phyloP scores from a whole-genome alignment of 2,888 invertebrate genomes.

The Oegoconia quadripuncta region DNA sequence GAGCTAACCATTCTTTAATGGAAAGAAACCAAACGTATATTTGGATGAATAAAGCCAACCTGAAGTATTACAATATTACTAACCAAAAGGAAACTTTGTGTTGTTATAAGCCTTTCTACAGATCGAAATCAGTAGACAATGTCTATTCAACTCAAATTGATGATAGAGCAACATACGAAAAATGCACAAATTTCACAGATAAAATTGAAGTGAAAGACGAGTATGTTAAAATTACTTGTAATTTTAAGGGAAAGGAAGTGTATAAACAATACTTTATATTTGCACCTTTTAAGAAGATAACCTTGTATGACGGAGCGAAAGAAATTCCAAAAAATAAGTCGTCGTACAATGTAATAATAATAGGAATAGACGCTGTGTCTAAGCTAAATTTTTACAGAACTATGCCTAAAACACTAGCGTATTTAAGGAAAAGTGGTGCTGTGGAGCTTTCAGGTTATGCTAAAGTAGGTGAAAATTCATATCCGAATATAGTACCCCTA shows the following conservation, averaged over 20 bases:
- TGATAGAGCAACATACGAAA: slow-evolving; percentile 50
- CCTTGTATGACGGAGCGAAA: slow-evolving; percentile 13
- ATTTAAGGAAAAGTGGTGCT: slow-evolving; percentile 78
- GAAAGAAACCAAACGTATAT: slow-evolving; percentile 74
- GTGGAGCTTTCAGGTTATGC: slow-evolving; percentile 92
- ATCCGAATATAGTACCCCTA: slow-evolving; percentile 90
- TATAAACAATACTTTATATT: slow-evolving; percentile 84
- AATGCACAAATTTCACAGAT: slow-evolving; percentile 61
- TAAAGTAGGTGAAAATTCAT: slow-evolving; percentile 95
- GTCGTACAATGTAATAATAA: slow-evolving; percentile 83
- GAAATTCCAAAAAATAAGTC: slow-evolving; percentile 13
- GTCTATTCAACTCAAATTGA: slow-evolving; percentile 48
- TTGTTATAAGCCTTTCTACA: slow-evolving; percentile 77
- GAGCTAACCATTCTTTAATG: slow-evolving; percentile 52
- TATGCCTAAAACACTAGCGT: slow-evolving; percentile 84
- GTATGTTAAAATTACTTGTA: slow-evolving; percentile 82
- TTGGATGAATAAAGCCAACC: slow-evolving; percentile 63
- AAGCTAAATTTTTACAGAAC: slow-evolving; percentile 89
- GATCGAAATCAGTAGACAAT: slow-evolving; percentile 49
- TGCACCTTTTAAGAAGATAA: slow-evolving; percentile 55
- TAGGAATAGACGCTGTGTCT: slow-evolving; percentile 91
- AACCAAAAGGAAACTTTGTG: slow-evolving; percentile 60
- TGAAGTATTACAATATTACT: slow-evolving; percentile 63
- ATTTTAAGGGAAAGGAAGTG: slow-evolving; percentile 47
- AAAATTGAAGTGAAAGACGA: slow-evolving; percentile 67